Evolutionary conservation across 2,113 vertebrate genomes (phyloP), one percentile per base, ranked within the genome.

Genomic region (Hippopotamus amphibius): DNA sequence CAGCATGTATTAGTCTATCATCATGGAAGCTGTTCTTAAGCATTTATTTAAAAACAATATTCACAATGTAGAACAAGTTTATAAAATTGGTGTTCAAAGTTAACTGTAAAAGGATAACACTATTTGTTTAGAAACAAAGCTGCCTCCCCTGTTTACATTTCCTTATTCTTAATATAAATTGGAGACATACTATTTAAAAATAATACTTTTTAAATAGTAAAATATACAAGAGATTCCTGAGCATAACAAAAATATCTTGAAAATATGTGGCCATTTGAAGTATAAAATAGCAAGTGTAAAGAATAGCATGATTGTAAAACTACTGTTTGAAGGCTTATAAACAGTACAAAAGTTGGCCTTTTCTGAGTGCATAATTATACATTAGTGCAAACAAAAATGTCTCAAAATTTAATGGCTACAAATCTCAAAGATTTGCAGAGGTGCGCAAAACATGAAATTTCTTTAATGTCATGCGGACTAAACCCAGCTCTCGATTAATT

Each of bases 381-480:
- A 90, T 97, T 98, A 98, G 98, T 98, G 99, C 98, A 98, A 98
- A 98, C 90, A 92, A 97, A 97, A 97, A 84, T 72, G 10, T 92
- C 95, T 98, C 71, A 97, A 95, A 95, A 95, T 98, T 98, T 97
- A 95, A 96, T 98, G 97, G 91, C 95, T 55, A 96, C 97, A 98
- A 95, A 65, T 97, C 97, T 98, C 98, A 99, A n/a, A 99, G 98
- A 96, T 99, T 99, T 82, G 99, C 99, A 93, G 99, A 99, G 79
- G 99, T 99, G 66, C 99, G 99, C 80, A 99, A 98, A 96, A 99
- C 97, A 41, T 99, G 99, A 95, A 99, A 99, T 97, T 99, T 99
- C 98, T 99, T 99, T 97, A 99, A 98, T 30, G 99, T 99, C 99
- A 99, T 99, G 57, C 99, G 99, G 96, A 99, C 99, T 28, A 99